Conservation (phyloP, 2,797 vertebrate genomes). For the Alosa sapidissima region DNA sequence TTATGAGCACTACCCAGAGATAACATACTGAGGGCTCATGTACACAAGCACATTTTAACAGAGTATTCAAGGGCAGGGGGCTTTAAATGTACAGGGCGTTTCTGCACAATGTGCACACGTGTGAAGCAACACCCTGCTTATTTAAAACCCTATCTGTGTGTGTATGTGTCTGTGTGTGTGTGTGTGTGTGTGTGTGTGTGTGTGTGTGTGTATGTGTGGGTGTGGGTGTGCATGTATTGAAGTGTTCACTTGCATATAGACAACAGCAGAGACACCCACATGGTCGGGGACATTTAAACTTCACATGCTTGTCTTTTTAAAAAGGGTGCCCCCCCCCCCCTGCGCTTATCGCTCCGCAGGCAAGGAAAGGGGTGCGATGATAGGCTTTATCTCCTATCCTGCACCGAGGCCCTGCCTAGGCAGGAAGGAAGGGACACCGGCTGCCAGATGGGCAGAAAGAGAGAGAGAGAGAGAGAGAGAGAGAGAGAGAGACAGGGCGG, state of each 20-base stretch:
- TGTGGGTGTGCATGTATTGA: slow-evolving; percentile 3
- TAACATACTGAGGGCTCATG: background rate
- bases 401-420: slow-evolving; percentile 60
- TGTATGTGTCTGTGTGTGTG: background rate
- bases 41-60: background rate
- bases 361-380: slow-evolving; percentile 62
- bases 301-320: slow-evolving; percentile 36
- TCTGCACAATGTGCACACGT: background rate
- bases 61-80: background rate
- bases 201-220: slow-evolving; percentile 2
- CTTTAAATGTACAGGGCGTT: background rate
- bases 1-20: background rate
- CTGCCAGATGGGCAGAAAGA: slow-evolving; percentile 52
- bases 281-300: slow-evolving; percentile 68
- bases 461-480: slow-evolving; percentile 19
- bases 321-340: slow-evolving; percentile 35
- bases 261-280: background rate
- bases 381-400: slow-evolving; percentile 73
- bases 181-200: background rate
- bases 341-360: slow-evolving; percentile 66
- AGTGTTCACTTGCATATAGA: background rate
- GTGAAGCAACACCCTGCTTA: slow-evolving; percentile 25
- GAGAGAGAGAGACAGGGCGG: background rate
- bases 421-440: slow-evolving; percentile 76
- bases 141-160: slow-evolving; percentile 46